Evolutionary conservation across 2,113 vertebrate species (phyloP).

Genomic region (Oreocharis arfaki): DNA sequence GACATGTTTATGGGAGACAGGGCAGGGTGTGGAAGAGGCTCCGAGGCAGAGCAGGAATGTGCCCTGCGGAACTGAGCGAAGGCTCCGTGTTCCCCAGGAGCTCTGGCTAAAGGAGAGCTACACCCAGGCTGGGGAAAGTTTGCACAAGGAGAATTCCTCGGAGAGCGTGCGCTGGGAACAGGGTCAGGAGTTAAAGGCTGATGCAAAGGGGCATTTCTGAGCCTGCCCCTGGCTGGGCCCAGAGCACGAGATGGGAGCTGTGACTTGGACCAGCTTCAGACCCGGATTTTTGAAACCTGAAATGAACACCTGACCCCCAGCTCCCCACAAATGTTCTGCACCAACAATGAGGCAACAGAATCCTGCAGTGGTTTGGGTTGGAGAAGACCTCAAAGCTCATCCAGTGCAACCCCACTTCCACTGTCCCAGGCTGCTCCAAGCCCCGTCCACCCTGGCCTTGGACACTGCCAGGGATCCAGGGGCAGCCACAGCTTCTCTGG

Average conservation of each 20-base stretch:
- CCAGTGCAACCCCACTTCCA: not conserved
- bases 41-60: not conserved
- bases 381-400: not conserved
- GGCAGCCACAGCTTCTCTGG: not conserved
- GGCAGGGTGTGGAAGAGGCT: not conserved
- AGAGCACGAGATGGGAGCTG: not conserved
- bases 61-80: not conserved
- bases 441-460: not conserved
- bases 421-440: rapidly evolving
- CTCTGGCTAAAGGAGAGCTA: not conserved
- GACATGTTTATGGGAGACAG: not conserved
- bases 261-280: not conserved
- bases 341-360: not conserved
- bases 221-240: not conserved
- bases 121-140: not conserved
- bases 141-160: conserved; percentile 37
- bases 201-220: not conserved
- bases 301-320: not conserved
- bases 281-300: not conserved
- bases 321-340: not conserved
- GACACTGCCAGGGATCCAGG: not conserved
- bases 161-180: not conserved
- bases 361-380: not conserved
- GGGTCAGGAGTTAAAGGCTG: conserved; percentile 25
- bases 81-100: not conserved